phyloP scores from a whole-genome alignment of 2,797 vertebrate species.

The Pangasius sanitwongsei region DNA sequence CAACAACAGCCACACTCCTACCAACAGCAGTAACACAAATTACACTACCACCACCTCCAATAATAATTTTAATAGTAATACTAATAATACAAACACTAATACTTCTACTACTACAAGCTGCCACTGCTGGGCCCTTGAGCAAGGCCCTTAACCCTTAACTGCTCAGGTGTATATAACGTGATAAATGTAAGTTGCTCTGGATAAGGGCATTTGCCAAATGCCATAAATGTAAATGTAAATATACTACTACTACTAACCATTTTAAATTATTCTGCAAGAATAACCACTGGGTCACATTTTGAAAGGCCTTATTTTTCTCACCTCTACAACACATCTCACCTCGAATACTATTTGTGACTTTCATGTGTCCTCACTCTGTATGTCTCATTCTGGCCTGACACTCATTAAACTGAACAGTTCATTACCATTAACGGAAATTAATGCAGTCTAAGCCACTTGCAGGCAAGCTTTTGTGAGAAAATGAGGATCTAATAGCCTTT shows the following conservation, averaged over 20 bases:
- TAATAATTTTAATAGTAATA: background rate
- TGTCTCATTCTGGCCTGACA: constrained; percentile 36
- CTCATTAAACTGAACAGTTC: constrained; percentile 57
- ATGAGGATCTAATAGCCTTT: constrained; percentile 27
- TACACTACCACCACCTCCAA: background rate
- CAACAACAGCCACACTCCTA: background rate
- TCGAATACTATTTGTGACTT: constrained; percentile 30
- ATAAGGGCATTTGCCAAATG: background rate
- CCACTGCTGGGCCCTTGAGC: background rate
- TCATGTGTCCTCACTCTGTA: constrained; percentile 28
- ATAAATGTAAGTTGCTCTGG: too few relatives aligned
- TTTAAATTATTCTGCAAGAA: background rate
- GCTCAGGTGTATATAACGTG: background rate
- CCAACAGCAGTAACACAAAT: background rate
- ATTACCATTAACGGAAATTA: constrained; percentile 56
- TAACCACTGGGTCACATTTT: constrained; percentile 7
- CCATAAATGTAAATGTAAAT: background rate
- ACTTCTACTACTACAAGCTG: background rate
- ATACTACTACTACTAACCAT: background rate
- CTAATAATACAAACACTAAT: background rate
- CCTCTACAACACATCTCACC: constrained; percentile 22
- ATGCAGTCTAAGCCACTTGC: constrained; percentile 47
- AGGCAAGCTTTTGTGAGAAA: constrained; percentile 42
- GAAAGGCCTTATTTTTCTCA: constrained; percentile 31
- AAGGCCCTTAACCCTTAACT: background rate